A percentile compares a stretch with the other conserved stretches of the same genome.
Conservation (phyloP, 2,888 invertebrate species). For the Ashinkailepas kermadecensis region DNA sequence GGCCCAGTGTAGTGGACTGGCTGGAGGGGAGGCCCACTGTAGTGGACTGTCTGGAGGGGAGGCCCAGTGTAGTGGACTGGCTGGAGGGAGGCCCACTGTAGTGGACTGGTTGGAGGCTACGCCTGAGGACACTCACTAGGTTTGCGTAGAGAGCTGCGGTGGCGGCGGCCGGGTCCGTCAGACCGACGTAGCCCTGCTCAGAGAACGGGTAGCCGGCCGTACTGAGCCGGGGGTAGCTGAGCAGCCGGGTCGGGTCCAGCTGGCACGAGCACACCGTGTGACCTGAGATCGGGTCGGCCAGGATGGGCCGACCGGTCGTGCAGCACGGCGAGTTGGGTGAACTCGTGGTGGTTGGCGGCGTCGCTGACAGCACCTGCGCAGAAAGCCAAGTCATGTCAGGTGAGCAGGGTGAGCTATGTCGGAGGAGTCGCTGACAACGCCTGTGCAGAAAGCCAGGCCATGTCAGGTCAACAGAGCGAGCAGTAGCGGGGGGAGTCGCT, state of each 20-base stretch:
- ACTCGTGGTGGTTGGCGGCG: constrained; percentile 7
- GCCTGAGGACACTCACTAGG: not conserved
- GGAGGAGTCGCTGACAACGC: too few species aligned
- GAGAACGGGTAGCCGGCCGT: constrained; percentile 7
- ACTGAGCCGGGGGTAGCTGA: constrained; percentile 12
- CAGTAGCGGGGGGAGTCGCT: not conserved
- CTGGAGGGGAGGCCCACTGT: too few species aligned
- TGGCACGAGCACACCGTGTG: constrained; percentile 23
- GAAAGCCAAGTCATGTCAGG: too few species aligned
- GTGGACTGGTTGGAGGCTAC: too few species aligned
- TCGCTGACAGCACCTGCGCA: constrained; percentile 5
- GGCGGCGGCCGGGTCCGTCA: constrained; percentile 1
- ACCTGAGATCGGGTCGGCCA: constrained; percentile 19
- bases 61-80: too few species aligned
- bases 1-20: too few species aligned
- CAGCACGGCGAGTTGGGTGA: constrained; percentile 5
- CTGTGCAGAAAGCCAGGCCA: too few species aligned
- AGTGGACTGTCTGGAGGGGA: too few species aligned
- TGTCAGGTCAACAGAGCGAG: too few species aligned
- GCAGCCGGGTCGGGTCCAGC: constrained; percentile 17
- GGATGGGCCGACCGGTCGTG: not conserved
- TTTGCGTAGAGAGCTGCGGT: constrained; percentile 17
- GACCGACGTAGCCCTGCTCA: constrained; percentile 1
- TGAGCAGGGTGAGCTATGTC: too few species aligned
- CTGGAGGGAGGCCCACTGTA: too few species aligned